phyloP scores from a whole-genome alignment of 2,888 invertebrate genomes.

The Opisthograptis luteolata region DNA sequence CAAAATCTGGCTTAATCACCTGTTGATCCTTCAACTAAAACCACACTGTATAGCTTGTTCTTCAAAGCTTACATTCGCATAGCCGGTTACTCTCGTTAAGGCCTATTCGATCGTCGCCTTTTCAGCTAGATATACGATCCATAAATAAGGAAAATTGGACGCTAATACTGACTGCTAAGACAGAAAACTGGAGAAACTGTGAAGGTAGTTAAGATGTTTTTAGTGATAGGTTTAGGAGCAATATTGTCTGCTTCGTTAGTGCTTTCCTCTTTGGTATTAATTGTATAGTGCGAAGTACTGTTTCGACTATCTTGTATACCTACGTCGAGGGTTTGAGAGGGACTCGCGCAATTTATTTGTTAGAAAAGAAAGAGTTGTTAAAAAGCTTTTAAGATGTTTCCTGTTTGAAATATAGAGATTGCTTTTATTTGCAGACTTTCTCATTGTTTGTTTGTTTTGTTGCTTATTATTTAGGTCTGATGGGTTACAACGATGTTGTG shows the following conservation, averaged over 20 bases:
- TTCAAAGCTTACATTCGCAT: not conserved
- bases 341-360: slow-evolving; percentile 7
- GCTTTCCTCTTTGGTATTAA: slow-evolving; percentile 52
- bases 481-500: no score
- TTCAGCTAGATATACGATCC: slow-evolving; percentile 5
- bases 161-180: slow-evolving; percentile 25
- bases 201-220: slow-evolving; percentile 39
- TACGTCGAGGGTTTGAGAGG: slow-evolving; percentile 11
- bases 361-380: slow-evolving; percentile 5
- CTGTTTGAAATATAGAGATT: not conserved
- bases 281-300: slow-evolving; percentile 37
- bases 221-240: slow-evolving; percentile 38
- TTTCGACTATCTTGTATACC: slow-evolving; percentile 21
- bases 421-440: no score
- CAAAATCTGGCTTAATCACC: slow-evolving; percentile 42
- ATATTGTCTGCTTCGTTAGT: slow-evolving; percentile 63
- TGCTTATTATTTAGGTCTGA: not conserved
- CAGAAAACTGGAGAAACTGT: slow-evolving; percentile 30
- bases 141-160: slow-evolving; percentile 19
- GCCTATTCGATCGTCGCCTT: not conserved
- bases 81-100: not conserved
- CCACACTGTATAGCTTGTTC: slow-evolving; percentile 11
- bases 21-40: slow-evolving; percentile 34
- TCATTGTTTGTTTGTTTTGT: not conserved
- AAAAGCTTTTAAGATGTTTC: slow-evolving; percentile 1